Evolutionary conservation across 2,888 invertebrate species (phyloP), one percentile per base, ranked within the genome.

Genomic region (Seira sanloemensis): DNA sequence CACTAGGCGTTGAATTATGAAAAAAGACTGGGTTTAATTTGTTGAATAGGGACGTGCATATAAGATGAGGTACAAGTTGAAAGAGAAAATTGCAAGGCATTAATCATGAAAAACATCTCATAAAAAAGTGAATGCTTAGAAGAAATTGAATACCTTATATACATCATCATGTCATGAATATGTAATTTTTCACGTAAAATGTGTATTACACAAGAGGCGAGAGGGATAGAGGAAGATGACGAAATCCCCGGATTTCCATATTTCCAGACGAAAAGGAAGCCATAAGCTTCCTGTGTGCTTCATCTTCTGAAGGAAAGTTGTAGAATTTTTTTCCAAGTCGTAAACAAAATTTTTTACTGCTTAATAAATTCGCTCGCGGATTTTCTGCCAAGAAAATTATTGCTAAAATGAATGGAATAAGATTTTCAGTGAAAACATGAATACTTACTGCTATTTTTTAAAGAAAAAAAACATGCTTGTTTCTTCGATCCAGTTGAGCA

Each of bases 191-290:
- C 50, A 23, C 23, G 1, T 62, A 23, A 62, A 62, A 62, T 12
- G 62, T 16, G 12, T 23, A 21, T 62, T 62, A 23, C 23, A 62
- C 21, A 62, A 21, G 62, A 62, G n/a, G n/a, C n/a, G n/a, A n/a
- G n/a, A n/a, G n/a, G n/a, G n/a, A n/a, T n/a, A n/a, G n/a, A n/a
- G n/a, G n/a, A n/a, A n/a, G 19, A 26, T 78, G 66, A 27, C 50
- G 73, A 58, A 79, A 67, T 73, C 73, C 62, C 73, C 73, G 79
- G 79, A 78, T 78, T 78, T 78, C 78, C 78, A 78, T 72, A 72
- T 78, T 79, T 73, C 26, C 73, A 73, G 50, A 50, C 66, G 67
- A 73, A 67, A 23, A 62, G 73, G 79, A 79, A 79, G 58, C 54
- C 67, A 27, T 50, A 72, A 65, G 67, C 67, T 74, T 74, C 73